A percentile compares a stretch with the other conserved stretches of the same genome.
Evolutionary conservation across 2,113 vertebrate species (phyloP).

Genomic region (Marcusenius ussheri): DNA sequence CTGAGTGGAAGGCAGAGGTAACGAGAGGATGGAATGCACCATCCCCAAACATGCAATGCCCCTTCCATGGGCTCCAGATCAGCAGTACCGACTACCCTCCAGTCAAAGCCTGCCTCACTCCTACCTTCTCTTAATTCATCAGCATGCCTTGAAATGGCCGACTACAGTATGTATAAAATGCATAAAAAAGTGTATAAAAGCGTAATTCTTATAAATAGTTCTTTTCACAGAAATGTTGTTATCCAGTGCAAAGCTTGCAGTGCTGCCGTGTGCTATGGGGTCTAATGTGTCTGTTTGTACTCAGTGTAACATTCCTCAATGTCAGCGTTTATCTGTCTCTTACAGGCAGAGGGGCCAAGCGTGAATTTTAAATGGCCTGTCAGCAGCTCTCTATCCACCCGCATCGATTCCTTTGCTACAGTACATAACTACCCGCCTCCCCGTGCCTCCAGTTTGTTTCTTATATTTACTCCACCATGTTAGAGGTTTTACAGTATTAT

Average conservation of each 20-base stretch:
- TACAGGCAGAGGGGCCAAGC: conserved; percentile 43
- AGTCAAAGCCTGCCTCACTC: not conserved
- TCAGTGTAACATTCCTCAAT: conserved; percentile 41
- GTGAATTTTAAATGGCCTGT: conserved; percentile 44
- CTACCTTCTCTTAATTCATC: not conserved
- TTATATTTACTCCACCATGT: not conserved
- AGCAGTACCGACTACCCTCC: not conserved
- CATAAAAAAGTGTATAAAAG: not conserved
- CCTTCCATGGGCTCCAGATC: not conserved
- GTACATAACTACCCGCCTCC: not conserved
- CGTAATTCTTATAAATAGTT: not conserved
- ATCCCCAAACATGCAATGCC: conserved; percentile 8
- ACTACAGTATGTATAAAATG: not conserved
- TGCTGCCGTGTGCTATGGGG: not conserved
- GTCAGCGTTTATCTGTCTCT: conserved; percentile 55
- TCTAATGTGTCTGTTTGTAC: conserved; percentile 39
- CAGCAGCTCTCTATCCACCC: conserved; percentile 46
- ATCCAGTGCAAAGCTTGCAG: not conserved
- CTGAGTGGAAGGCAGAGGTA: conserved; percentile 14
- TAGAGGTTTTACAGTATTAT: not conserved
- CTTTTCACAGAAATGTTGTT: not conserved
- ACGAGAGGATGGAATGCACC: conserved; percentile 7
- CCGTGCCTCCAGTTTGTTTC: not conserved
- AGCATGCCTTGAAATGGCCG: not conserved
- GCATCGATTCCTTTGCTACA: conserved; percentile 43